Evolutionary conservation across 2,797 vertebrate species (phyloP).

Genomic region (Glossophaga mutica): DNA sequence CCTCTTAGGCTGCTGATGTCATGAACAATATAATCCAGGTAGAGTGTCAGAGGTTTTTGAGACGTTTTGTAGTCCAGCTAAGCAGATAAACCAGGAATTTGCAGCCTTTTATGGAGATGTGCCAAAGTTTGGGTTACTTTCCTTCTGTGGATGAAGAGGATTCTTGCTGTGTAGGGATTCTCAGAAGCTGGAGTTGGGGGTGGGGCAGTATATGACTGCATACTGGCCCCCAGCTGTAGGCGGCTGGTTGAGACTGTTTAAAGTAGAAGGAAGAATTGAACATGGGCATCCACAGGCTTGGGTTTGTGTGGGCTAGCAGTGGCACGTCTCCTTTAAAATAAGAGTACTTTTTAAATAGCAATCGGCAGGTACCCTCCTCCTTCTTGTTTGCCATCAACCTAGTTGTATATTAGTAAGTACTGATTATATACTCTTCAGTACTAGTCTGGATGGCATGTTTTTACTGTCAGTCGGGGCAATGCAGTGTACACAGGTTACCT

Average conservation of each 20-base stretch:
- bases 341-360: background rate
- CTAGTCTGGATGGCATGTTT: background rate
- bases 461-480: background rate
- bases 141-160: background rate
- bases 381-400: background rate
- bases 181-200: background rate
- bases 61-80: background rate
- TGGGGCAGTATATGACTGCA: background rate
- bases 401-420: background rate
- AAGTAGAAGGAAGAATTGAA: background rate
- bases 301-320: background rate
- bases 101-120: background rate
- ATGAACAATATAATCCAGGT: background rate
- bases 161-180: background rate
- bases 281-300: background rate
- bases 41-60: background rate
- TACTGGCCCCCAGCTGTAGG: background rate
- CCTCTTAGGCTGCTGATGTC: background rate
- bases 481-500: background rate
- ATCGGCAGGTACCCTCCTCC: background rate
- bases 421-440: background rate
- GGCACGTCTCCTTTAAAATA: background rate
- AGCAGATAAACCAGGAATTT: constrained; percentile 1
- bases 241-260: background rate
- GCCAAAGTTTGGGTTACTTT: background rate